Evolutionary conservation across 2,888 invertebrate genomes (phyloP).

Genomic region (Brachylomia viminalis): DNA sequence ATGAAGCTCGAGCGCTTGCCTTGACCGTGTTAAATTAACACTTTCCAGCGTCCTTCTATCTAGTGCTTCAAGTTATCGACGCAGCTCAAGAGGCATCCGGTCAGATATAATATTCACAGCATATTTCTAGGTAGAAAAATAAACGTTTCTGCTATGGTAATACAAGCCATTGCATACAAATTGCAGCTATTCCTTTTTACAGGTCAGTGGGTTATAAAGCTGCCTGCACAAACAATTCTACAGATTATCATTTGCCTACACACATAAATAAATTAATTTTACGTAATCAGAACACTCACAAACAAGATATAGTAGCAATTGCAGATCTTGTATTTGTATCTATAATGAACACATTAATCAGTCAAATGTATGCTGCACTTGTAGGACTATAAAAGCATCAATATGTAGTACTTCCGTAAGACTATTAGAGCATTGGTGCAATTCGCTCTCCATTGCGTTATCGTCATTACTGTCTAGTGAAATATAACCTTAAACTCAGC

Average conservation of each 20-base stretch:
- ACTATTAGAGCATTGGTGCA: constrained; percentile 22
- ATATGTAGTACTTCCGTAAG: not conserved
- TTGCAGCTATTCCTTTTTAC: constrained; percentile 25
- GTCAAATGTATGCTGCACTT: constrained; percentile 23
- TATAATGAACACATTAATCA: constrained; percentile 41
- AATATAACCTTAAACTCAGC: constrained; percentile 24
- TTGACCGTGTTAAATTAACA: constrained; percentile 59
- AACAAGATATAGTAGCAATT: constrained; percentile 13
- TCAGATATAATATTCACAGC: constrained; percentile 17
- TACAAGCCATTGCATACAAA: constrained; percentile 46
- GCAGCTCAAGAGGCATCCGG: constrained; percentile 34
- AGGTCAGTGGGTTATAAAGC: constrained; percentile 41
- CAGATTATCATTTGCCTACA: constrained; percentile 15
- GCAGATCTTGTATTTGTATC: constrained; percentile 2
- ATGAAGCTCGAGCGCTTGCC: constrained; percentile 52
- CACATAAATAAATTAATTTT: constrained; percentile 33
- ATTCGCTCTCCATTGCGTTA: constrained; percentile 31
- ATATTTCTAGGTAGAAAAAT: constrained; percentile 27
- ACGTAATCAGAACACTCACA: constrained; percentile 24
- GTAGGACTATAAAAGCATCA: constrained; percentile 16
- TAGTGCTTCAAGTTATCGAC: constrained; percentile 47
- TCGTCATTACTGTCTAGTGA: constrained; percentile 38
- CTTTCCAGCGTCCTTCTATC: constrained; percentile 40
- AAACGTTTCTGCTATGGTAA: constrained; percentile 39
- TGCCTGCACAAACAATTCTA: constrained; percentile 14